These are phyloP conservation scores for Clistopyga incitator DNA, from an alignment of 2,888 invertebrate genomes.

Conservation along the genomic window DNA sequence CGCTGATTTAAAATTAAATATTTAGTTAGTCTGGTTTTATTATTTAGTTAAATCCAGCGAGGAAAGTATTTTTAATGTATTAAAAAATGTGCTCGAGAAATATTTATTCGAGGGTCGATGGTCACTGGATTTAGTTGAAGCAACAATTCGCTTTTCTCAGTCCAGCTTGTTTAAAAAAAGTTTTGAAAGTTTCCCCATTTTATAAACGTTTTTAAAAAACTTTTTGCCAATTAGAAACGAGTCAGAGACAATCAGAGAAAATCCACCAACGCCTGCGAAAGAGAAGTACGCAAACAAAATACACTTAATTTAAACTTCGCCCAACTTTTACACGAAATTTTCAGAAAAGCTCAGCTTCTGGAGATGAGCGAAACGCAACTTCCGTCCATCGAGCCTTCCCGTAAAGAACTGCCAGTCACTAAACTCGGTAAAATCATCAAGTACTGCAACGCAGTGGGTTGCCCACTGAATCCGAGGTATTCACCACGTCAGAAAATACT, in stretches of 20 bases:
- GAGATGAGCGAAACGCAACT: background rate
- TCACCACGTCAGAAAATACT: background rate
- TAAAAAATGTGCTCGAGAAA: too few species aligned
- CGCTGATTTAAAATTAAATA: too few species aligned
- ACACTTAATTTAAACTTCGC: background rate
- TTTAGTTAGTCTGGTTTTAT: too few species aligned
- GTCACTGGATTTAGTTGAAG: too few species aligned
- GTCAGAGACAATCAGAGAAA: constrained; percentile 25
- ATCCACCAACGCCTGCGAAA: background rate
- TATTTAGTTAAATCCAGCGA: too few species aligned
- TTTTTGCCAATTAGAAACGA: constrained; percentile 18
- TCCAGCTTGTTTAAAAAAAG: too few species aligned
- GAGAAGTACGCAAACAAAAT: constrained; percentile 33
- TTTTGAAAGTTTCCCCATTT: background rate
- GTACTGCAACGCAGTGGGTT: constrained; percentile 59
- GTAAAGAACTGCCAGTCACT: background rate
- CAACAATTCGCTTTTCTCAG: too few species aligned
- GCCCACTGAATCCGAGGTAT: constrained; percentile 50
- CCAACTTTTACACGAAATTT: background rate
- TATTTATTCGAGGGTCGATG: too few species aligned
- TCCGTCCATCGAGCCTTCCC: background rate
- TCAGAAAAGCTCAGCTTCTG: constrained; percentile 39
- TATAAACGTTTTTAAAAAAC: background rate
- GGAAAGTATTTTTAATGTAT: too few species aligned
- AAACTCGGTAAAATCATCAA: constrained; percentile 68